Evolutionary conservation across 2,797 vertebrate species (phyloP), one percentile per base, ranked within the genome.

Genomic region (Rousettus madagascariensis): DNA sequence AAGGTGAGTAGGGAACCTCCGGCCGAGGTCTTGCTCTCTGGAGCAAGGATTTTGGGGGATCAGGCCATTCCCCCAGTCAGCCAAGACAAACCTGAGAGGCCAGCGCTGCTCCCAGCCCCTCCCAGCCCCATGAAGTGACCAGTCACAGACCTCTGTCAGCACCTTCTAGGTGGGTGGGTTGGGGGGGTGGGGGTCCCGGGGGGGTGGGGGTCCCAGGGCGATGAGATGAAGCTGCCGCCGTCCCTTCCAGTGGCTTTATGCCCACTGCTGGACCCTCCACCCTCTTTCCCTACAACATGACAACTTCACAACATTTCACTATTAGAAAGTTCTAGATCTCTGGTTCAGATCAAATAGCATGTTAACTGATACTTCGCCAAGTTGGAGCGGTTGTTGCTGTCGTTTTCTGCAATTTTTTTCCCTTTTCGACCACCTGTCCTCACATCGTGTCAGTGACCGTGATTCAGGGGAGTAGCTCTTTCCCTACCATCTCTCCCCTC

Each of bases 111-210:
- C 9, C 43, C 16, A 33, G 36, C 16, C n/a, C 38, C 55, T 33
- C 26, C 7, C 2, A 24, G 46, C 36, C 41, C 22, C 0, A 0
- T 26, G 10, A 59, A 33, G 30, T 8, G 1, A 33, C 28, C 19
- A 2, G 66, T 16, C 30, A 4, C 49, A 79, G 79, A 57, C 51
- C 36, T 91, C 51, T 20, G 17, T 46, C 59, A 33, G 1, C 20
- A 0, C 33, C 49, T 41, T 57, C 26, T 1, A 2, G 43, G 43
- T 43, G 8, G 41, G 41, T 41, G 41, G 43, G 43, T 11, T 1
- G 43, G 43, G 13, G 13, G 0, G 0, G 33, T 33, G 55, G 2
- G 38, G 15, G 20, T n/a, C 59, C 19, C 65, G 7, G 26, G 20
- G 12, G 0, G 0, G 33, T 33, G 55, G 2, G 38, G 15, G 20